Percentiles rank a stretch among this genome's conserved stretches.
These are phyloP conservation scores for Pachypanchax playfairii DNA, from an alignment of 2,113 vertebrate species.

Conservation along the genomic window DNA sequence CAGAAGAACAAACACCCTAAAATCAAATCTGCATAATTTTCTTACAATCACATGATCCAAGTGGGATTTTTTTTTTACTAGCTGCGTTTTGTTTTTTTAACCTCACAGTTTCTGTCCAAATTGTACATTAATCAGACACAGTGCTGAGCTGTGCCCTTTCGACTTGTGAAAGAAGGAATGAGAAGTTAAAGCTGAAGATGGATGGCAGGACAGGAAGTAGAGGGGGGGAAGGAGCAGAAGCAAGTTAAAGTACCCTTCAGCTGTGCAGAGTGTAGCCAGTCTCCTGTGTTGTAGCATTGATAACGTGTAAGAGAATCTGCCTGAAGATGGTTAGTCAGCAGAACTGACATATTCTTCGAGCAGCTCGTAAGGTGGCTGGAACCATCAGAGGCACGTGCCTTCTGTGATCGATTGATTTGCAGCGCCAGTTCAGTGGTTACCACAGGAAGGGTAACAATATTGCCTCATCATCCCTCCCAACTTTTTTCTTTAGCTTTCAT, in stretches of 20 bases:
- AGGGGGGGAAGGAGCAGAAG: constrained; percentile 26
- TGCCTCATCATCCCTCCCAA: constrained; percentile 20
- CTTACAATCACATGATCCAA: background rate
- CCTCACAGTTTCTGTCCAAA: background rate
- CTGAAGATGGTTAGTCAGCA: constrained; percentile 61
- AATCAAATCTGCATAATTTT: too few relatives aligned
- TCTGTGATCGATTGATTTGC: constrained; percentile 67
- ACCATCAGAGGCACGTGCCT: constrained; percentile 59
- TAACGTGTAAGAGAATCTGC: constrained; percentile 64
- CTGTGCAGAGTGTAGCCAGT: constrained; percentile 39
- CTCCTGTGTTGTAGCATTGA: constrained; percentile 47
- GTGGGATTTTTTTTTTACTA: background rate
- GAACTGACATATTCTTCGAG: constrained; percentile 29
- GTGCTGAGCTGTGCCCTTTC: background rate
- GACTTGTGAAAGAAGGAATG: background rate
- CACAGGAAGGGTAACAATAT: constrained; percentile 38
- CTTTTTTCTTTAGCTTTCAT: constrained; percentile 12
- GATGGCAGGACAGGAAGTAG: constrained; percentile 34
- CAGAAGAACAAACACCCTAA: background rate
- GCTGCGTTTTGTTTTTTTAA: too few relatives aligned
- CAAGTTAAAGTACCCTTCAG: constrained; percentile 29
- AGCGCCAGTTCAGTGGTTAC: constrained; percentile 38
- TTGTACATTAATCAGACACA: background rate
- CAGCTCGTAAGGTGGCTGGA: constrained; percentile 38
- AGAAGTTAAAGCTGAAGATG: constrained; percentile 28